Percentiles rank a stretch among this genome's conserved stretches.
Evolutionary conservation across 1,140 invertebrate genomes (phyloP).

Genomic region (Pissodes strobi): DNA sequence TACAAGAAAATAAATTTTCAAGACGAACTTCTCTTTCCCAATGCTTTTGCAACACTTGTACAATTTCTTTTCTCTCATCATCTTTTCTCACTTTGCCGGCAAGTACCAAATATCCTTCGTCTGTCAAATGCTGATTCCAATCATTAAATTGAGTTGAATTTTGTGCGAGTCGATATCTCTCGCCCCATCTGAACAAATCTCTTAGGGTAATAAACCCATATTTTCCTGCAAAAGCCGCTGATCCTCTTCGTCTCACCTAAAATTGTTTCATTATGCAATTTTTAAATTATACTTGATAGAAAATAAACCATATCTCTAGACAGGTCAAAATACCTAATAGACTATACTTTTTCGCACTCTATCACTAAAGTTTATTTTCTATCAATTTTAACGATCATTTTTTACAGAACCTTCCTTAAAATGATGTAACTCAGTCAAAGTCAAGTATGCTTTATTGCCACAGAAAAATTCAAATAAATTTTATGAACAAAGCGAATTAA

Average conservation of each 20-base stretch:
- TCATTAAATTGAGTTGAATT: conserved; percentile 75
- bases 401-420: too few species aligned
- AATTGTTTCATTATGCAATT: conserved; percentile 28
- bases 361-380: too few species aligned
- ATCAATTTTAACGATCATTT: not conserved
- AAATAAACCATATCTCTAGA: not conserved
- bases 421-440: too few species aligned
- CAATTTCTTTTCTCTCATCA: conserved; percentile 79
- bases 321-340: not conserved
- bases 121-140: conserved; percentile 96
- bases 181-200: conserved; percentile 97
- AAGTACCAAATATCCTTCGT: conserved; percentile 95
- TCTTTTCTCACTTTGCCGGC: conserved; percentile 88
- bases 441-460: too few species aligned
- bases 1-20: conserved; percentile 74
- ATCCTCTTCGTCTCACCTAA: conserved; percentile 74
- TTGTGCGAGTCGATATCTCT: conserved; percentile 81
- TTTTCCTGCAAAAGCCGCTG: conserved; percentile 91
- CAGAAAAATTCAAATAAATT: too few species aligned
- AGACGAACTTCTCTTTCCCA: conserved; percentile 79
- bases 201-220: conserved; percentile 93
- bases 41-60: conserved; percentile 80
- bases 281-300: conserved; percentile 64
- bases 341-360: not conserved
- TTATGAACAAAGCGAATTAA: too few species aligned